Percentiles rank a stretch among this genome's conserved stretches.
Evolutionary conservation across 2,797 vertebrate genomes (phyloP).

Genomic region (Platyrinchus mystaceus): DNA sequence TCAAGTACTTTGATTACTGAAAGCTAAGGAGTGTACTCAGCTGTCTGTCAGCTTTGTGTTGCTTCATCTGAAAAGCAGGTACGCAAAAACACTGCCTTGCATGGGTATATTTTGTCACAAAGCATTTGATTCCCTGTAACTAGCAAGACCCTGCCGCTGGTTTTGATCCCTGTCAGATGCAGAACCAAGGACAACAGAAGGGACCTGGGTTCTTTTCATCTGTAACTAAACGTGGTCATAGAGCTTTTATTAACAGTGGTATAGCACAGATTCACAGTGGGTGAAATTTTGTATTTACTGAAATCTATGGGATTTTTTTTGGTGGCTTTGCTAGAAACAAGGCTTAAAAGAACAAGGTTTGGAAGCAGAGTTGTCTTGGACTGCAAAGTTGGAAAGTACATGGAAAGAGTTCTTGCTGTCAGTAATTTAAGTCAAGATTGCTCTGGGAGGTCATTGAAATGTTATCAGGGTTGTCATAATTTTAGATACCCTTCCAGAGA

Average conservation of each 20-base stretch:
- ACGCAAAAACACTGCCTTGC: neutral
- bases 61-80: neutral
- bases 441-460: neutral
- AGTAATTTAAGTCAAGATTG: neutral
- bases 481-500: neutral
- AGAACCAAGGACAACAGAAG: neutral
- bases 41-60: neutral
- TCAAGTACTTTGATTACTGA: neutral
- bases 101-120: neutral
- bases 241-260: neutral
- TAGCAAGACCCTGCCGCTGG: neutral
- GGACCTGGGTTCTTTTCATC: neutral
- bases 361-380: neutral
- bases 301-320: neutral
- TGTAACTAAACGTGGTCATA: neutral
- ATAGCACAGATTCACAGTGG: neutral
- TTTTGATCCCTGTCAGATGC: neutral
- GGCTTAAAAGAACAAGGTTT: neutral
- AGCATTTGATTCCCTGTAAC: neutral
- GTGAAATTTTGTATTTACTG: neutral
- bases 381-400: neutral
- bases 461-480: neutral
- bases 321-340: neutral
- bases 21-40: neutral
- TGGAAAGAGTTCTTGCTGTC: neutral